phyloP scores from a whole-genome alignment of 2,888 invertebrate genomes.

The Achlya flavicornis region DNA sequence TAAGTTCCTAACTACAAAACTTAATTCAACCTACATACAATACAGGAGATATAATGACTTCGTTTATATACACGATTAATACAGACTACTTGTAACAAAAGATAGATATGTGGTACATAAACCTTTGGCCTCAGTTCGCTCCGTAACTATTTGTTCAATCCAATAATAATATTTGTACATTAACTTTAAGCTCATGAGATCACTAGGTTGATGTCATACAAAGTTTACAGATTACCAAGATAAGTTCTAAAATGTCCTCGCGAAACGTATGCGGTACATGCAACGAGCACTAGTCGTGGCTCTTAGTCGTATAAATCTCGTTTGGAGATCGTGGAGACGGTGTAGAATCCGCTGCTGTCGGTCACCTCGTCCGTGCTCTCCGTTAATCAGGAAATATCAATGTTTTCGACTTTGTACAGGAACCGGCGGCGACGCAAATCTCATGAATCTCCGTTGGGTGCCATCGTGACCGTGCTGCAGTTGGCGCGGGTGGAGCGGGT shows the following conservation, averaged over 20 bases:
- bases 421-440: conserved; percentile 70
- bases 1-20: no score
- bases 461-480: conserved; percentile 82
- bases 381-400: conserved; percentile 80
- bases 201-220: conserved; percentile 40
- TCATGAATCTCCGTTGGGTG: conserved; percentile 80
- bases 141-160: conserved; percentile 20
- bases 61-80: background rate
- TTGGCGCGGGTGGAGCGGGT: conserved; percentile 81
- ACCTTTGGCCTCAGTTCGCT: conserved; percentile 20
- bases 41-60: background rate
- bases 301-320: conserved; percentile 67
- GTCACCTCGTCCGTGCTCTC: conserved; percentile 79
- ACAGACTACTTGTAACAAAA: background rate
- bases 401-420: conserved; percentile 71
- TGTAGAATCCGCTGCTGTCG: conserved; percentile 74
- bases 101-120: conserved; percentile 29
- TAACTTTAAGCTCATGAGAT: conserved; percentile 62
- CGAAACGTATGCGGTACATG: conserved; percentile 19
- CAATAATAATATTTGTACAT: conserved; percentile 24
- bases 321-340: conserved; percentile 70
- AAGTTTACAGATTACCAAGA: conserved; percentile 23
- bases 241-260: conserved; percentile 20
- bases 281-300: conserved; percentile 20
- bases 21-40: background rate